Evolutionary conservation across 2,888 invertebrate genomes (phyloP), one percentile per base, ranked within the genome.

Genomic region (Tuberolachnus salignus): DNA sequence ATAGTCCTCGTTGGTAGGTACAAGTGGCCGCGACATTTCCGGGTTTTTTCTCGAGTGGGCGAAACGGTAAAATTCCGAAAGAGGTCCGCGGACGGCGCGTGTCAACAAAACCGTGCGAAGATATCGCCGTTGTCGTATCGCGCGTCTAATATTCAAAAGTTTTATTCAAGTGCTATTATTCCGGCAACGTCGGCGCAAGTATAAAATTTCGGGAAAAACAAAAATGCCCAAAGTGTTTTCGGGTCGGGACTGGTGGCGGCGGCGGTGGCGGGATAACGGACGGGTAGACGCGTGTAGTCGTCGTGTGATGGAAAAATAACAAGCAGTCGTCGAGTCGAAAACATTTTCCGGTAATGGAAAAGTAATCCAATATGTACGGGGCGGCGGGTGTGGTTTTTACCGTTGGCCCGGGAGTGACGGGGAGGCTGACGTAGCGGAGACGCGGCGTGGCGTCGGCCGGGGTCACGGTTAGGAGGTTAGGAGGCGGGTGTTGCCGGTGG

Each of bases 301-400:
- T 19, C 61, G 73, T 23, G 63, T 78, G 78, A 78, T 78, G 78
- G 69, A 78, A 78, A 78, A 78, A 78, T 78, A 78, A 78, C 78
- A 69, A 78, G 78, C 69, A 67, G 75, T 75, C 67, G 55, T 67
- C 75, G 67, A 66, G 75, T 55, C 59, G 59, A 78, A 78, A 59
- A 69, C 67, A 69, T 69, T 78, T 69, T 69, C 59, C 78, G 69
- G 78, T 78, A 78, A 78, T 78, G 78, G 78, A 78, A 78, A 78
- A 69, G 67, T 69, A 78, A 78, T 78, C 69, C 67, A 69, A 78
- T 69, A 69, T 67, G 78, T 67, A 66, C 42, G 61, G 34, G 34
- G 6, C 44, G 44, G 26, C 1, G 6, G 3, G 49, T n/a, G 21
- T 19, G n/a, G n/a, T 34, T 34, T 34, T 34, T 8, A 1, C 2